phyloP scores from a whole-genome alignment of 2,797 vertebrate genomes.

The Poeciliopsis gracilis region DNA sequence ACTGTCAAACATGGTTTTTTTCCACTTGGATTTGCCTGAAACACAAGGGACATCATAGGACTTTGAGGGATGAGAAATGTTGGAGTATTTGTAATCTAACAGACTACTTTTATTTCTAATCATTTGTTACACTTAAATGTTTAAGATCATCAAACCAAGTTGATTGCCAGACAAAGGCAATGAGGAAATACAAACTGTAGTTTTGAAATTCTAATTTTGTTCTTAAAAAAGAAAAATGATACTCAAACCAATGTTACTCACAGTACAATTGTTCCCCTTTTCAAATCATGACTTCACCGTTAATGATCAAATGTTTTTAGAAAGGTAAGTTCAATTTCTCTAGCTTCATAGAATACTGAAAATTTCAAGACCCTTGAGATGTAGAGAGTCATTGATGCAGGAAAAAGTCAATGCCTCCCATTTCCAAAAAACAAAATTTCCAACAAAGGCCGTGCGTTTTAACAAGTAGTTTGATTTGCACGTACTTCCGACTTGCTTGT shows the following conservation, averaged over 20 bases:
- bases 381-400: not conserved
- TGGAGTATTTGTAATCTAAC: not conserved
- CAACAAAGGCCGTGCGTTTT: too few species aligned
- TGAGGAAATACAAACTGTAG: not conserved
- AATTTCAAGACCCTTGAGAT: not conserved
- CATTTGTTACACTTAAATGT: not conserved
- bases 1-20: not conserved
- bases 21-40: not conserved
- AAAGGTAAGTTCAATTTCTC: not conserved
- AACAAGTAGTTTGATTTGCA: too few species aligned
- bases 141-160: not conserved
- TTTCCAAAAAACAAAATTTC: too few species aligned
- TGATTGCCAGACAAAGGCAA: not conserved
- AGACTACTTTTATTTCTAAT: not conserved
- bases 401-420: not conserved
- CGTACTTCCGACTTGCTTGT: too few species aligned
- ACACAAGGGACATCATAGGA: not conserved
- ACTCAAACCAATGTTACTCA: not conserved
- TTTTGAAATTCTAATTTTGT: not conserved
- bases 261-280: not conserved
- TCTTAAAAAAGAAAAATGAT: not conserved
- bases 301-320: not conserved
- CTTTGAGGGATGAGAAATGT: not conserved
- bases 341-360: not conserved
- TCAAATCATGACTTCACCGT: not conserved